Evolutionary conservation across 2,113 vertebrate species (phyloP).

Genomic region (Burhinus oedicnemus): DNA sequence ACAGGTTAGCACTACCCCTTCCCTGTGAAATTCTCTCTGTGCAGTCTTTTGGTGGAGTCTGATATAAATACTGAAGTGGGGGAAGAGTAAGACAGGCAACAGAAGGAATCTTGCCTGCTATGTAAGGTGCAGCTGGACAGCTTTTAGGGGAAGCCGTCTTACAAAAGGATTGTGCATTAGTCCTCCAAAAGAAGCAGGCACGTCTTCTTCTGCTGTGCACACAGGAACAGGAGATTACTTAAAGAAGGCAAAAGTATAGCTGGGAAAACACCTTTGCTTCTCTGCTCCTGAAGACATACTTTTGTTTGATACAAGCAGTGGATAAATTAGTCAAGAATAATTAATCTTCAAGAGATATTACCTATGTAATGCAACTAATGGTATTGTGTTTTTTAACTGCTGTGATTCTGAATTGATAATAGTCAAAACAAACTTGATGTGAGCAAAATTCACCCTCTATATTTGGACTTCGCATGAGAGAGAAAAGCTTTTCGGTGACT

Average conservation of each 20-base stretch:
- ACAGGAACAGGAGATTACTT: not conserved
- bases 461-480: not conserved
- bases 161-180: not conserved
- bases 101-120: not conserved
- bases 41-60: not conserved
- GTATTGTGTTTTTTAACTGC: not conserved
- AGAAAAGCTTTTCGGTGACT: not conserved
- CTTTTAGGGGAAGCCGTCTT: not conserved
- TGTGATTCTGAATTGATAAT: not conserved
- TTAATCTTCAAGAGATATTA: not conserved
- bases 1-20: not conserved
- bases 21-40: not conserved
- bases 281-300: not conserved
- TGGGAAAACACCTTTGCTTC: not conserved
- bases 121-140: not conserved
- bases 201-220: accelerated
- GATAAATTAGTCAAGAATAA: not conserved
- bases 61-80: not conserved
- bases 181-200: not conserved
- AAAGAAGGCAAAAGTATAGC: not conserved
- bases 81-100: not conserved
- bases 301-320: not conserved
- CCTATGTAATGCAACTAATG: not conserved
- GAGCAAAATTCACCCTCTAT: accelerated
- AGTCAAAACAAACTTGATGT: not conserved